Base-by-base conservation (phyloP, 2,113 vertebrate species). In the Cavia aperea region DNA sequence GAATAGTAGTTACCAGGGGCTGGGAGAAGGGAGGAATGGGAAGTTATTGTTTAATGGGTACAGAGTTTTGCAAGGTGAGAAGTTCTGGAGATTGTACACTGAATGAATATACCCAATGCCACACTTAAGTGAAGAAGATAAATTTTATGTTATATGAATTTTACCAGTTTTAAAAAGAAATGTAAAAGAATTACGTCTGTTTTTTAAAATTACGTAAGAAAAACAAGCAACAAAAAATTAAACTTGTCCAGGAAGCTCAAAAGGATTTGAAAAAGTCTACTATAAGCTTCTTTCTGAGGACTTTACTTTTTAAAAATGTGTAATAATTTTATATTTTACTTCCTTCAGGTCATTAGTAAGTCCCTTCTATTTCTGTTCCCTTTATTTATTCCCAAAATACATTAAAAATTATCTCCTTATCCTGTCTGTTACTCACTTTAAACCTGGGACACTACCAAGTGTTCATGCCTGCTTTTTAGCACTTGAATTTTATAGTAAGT, bases 401-500 rank as follows among this genome's bases (percentile, higher is more conserved):
- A 33, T 89, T 81, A 94, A 54, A 91, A 94, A 79, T 77, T 90
- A 84, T 87, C 31, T 73, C 70, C 60, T 90, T 15, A 85, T 94
- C 60, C 66, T 93, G 19, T 26, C 54, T 91, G 13, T 14, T 88
- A 65, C 36, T 91, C 81, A 62, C 18, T 86, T 86, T 91, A 94
- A 81, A 82, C 51, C 54, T 92, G 43, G 12, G 33, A 75, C 21
- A 33, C 33, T 92, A 72, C 54, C 18, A 89, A 89, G 23, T 5
- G 65, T 89, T 79, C 70, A 86, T 46, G 66, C 93, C 66, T 78
- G 1, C 83, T 93, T 95, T 73, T 90, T 82, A 72, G n/a, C 58
- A 86, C 81, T 91, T 94, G 56, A 29, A 33, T 93, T 83, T 89
- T 93, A 87, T 73, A 77, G 90, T 95, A 92, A 93, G n/a, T 85